Evolutionary conservation across 2,888 invertebrate species (phyloP).

Genomic region (Campoplex capitator): DNA sequence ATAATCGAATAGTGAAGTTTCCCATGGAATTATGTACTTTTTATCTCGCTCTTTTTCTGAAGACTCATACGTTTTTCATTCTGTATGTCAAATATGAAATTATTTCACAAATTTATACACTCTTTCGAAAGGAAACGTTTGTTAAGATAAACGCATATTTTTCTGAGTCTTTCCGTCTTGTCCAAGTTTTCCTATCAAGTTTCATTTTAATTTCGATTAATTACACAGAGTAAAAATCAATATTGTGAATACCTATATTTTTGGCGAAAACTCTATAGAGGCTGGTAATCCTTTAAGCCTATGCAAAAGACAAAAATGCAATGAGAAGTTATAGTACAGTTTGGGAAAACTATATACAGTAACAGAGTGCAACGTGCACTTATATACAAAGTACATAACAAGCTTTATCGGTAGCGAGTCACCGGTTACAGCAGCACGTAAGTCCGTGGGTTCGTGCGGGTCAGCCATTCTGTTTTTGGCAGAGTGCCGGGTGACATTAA

Average conservation of each 20-base stretch:
- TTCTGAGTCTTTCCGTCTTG: background rate
- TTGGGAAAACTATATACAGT: constrained; percentile 1
- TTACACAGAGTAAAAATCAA: background rate
- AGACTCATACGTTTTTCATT: too few relatives aligned
- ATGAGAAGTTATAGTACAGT: constrained; percentile 15
- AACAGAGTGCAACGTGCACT: constrained; percentile 10
- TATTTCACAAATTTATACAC: too few relatives aligned
- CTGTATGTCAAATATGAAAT: background rate
- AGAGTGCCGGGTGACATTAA: constrained; percentile 80
- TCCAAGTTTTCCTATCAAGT: background rate
- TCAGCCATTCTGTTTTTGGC: constrained; percentile 80
- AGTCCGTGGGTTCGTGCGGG: constrained; percentile 73
- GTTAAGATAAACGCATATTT: background rate
- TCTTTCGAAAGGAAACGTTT: background rate
- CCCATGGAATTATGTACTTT: too few relatives aligned
- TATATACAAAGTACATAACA: constrained; percentile 55
- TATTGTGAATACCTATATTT: background rate
- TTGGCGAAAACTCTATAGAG: background rate
- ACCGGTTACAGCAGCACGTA: constrained; percentile 62
- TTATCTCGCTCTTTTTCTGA: too few relatives aligned
- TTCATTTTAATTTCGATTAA: background rate
- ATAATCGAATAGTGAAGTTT: too few relatives aligned
- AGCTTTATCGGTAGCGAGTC: constrained; percentile 67
- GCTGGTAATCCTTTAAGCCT: background rate
- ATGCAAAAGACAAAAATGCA: constrained; percentile 11